Base-by-base conservation (phyloP, 23 tunicate genomes). In the Trididemnum miniatum region DNA sequence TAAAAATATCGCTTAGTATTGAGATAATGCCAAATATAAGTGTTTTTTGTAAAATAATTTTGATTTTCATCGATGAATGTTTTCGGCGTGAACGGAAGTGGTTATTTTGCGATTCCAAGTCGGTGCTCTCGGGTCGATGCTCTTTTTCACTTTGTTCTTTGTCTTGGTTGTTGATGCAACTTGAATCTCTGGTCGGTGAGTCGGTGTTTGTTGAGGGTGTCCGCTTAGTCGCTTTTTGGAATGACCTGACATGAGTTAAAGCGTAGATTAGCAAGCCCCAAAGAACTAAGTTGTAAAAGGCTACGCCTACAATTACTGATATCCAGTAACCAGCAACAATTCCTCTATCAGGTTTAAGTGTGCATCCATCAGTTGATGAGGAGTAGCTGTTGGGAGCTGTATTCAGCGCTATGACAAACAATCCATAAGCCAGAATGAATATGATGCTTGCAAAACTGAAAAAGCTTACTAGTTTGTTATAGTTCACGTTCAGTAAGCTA, bases 371-470 rank as follows among this genome's bases (percentile, higher is more conserved):
- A 26, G 65, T 30, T 0, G 35, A 34, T 39, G 80, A 49, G 12
- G 75, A 28, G 40, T 87, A 87, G 35, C 31, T 4, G 4, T 25
- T 35, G 2, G 91, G 91, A 22, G 37, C 24, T 1, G 74, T 50
- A 26, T 35, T 80, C 24, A 33, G 30, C 34, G 64, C 54, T 22
- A 64, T 33, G 1, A 59, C 84, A 62, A 35, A 57, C 9, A 80
- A 9, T 2, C 84, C 74, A 35, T 12, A 22, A 35, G 62, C 81
- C 0, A 73, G 35, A n/a, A 87, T 35, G 27, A 81, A 37, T 3
- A 37, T 39, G 31, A 88, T 74, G 31, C 92, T 86, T 2, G 71
- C 50, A 36, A 80, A 87, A 34, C 92, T 82, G 50, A 82, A 37
- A 26, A 65, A 63, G n/a, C 35, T 51, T 0, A 82, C 52, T 22